Percentiles rank a stretch among this genome's conserved stretches.
Evolutionary conservation across 2,888 invertebrate species (phyloP).

Genomic region (Eupithecia subumbrata): DNA sequence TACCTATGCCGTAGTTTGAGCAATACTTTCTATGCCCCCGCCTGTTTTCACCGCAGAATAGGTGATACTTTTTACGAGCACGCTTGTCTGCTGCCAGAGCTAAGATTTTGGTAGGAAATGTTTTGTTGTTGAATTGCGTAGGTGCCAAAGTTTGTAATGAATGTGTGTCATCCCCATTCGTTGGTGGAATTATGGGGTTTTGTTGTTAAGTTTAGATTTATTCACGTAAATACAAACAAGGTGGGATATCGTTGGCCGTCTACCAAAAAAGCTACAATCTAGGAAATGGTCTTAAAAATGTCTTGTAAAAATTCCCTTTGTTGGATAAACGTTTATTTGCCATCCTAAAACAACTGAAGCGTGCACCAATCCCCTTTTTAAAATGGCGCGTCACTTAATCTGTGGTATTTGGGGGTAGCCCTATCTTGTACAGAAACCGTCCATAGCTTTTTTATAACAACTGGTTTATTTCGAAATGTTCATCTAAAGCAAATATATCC

Average conservation of each 20-base stretch:
- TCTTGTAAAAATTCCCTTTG: background rate
- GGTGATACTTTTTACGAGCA: background rate
- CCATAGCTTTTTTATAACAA: constrained; percentile 4
- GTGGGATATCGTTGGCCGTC: background rate
- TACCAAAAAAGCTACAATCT: background rate
- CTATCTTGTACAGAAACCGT: constrained; percentile 2
- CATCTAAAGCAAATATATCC: no score
- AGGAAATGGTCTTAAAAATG: background rate
- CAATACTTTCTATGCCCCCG: constrained; percentile 17
- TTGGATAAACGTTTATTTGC: constrained; percentile 7
- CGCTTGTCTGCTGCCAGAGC: constrained; percentile 1
- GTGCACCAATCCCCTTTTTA: constrained; percentile 13
- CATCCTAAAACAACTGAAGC: constrained; percentile 18
- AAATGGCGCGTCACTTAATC: constrained; percentile 23
- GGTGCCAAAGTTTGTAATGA: constrained; percentile 22
- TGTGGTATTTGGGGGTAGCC: constrained; percentile 22
- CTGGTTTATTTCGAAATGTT: background rate
- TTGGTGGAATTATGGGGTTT: constrained; percentile 15
- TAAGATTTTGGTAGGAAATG: constrained; percentile 18
- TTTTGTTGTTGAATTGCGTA: constrained; percentile 33
- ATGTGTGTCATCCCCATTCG: constrained; percentile 16
- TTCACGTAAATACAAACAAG: background rate
- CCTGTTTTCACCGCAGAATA: constrained; percentile 25
- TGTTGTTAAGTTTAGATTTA: constrained; percentile 11
- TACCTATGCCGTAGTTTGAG: constrained; percentile 41